Conservation (phyloP, 2,113 vertebrate species). For the Egretta garzetta region DNA sequence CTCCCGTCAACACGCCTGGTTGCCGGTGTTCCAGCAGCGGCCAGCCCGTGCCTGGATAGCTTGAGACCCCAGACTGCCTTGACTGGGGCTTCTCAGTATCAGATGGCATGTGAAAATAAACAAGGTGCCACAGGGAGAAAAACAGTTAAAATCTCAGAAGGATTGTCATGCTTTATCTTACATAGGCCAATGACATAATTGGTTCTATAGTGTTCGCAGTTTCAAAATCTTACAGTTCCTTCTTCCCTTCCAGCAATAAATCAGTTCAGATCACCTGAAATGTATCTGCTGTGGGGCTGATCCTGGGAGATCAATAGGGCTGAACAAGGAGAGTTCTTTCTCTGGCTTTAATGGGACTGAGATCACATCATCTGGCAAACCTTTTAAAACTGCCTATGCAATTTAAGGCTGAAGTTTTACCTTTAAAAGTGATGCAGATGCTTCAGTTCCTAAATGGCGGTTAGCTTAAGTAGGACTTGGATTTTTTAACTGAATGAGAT, state of each 20-base stretch:
- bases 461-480: neutral
- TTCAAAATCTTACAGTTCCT: neutral
- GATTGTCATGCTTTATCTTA: neutral
- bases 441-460: neutral
- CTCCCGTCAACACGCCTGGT: neutral
- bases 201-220: neutral
- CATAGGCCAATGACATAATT: neutral
- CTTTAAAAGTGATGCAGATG: neutral
- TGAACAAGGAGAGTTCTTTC: neutral
- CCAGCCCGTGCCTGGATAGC: accelerated
- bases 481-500: neutral
- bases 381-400: neutral
- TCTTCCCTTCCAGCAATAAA: neutral
- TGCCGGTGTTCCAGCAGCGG: neutral
- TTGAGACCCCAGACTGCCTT: neutral
- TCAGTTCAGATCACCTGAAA: neutral
- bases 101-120: neutral
- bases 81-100: neutral
- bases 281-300: neutral
- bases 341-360: neutral
- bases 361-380: neutral
- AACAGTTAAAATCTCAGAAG: neutral
- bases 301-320: neutral
- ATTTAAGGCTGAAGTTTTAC: neutral
- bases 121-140: neutral